Evolutionary conservation across 2,113 vertebrate genomes (phyloP), one percentile per base, ranked within the genome.

Genomic region (Lipophrys pholis): DNA sequence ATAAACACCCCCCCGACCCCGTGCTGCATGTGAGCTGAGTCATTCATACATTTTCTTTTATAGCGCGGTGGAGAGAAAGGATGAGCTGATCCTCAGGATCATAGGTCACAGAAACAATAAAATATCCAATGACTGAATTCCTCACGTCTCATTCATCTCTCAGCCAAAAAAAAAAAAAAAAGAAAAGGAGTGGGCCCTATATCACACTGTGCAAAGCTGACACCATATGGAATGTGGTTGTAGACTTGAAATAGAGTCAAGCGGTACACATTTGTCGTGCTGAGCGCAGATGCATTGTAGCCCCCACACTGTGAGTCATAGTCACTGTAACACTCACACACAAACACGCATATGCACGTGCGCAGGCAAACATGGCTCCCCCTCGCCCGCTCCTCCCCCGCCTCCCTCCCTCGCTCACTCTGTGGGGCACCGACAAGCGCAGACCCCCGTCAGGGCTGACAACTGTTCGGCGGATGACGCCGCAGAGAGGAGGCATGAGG

Each of bases 281-380:
- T 88, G 89, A 75, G 89, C 82, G 49, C 91, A 93, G 90, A 93
- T 91, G 92, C 87, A 80, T 75, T 65, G 72, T 82, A 73, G 90
- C 89, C 85, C 87, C 82, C 89, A 84, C 89, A 76, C 84, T 76
- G 89, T 41, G 91, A 93, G 81, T 90, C 91, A 92, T 78, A 80
- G 78, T 81, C 84, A 86, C 80, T 81, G 79, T 81, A 30, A 85
- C 69, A 56, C 65, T 71, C 82, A 72, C 80, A 74, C 72, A 75
- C 39, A 68, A 30, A 53, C 57, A 64, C 36, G 53, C 45, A 41
- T 65, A 46, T 42, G 40, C 1, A 84, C 48, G 35, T 70, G 64
- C 17, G 5, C 81, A 77, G 38, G 66, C 76, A 71, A 72, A 49
- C 52, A n/a, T 54, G 21, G 21, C 21, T 76, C 57, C 54, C 54